Conservation (phyloP, 2,113 vertebrate genomes). For the Gopherus flavomarginatus region DNA sequence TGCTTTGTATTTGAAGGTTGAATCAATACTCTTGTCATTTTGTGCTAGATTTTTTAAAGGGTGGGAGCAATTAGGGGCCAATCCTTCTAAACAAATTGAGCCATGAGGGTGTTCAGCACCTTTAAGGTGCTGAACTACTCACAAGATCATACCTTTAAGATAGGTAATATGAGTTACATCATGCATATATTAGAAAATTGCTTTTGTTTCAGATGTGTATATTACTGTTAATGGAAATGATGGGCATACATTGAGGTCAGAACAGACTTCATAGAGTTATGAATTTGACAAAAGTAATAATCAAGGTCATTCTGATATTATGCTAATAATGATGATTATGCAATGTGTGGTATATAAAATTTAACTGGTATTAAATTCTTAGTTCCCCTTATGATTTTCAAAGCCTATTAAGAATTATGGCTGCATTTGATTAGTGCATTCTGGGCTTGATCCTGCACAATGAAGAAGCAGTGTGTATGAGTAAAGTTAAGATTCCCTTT, state of each 20-base stretch:
- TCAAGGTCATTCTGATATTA: neutral
- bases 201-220: neutral
- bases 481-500: neutral
- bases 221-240: neutral
- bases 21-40: neutral
- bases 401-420: neutral
- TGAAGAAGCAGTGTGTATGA: neutral
- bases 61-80: neutral
- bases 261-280: neutral
- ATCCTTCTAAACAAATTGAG: neutral
- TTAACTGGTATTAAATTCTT: accelerated
- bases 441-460: neutral
- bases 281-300: neutral
- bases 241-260: neutral
- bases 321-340: neutral
- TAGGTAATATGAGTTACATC: accelerated
- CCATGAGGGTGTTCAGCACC: neutral
- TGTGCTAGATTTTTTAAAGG: neutral
- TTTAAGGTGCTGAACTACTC: neutral
- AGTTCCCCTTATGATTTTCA: neutral
- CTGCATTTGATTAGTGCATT: neutral
- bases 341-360: neutral
- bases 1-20: neutral
- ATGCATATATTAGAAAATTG: neutral
- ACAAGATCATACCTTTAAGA: neutral